phyloP scores from a whole-genome alignment of 1,140 invertebrate genomes.

The Neodiprion pinetum region DNA sequence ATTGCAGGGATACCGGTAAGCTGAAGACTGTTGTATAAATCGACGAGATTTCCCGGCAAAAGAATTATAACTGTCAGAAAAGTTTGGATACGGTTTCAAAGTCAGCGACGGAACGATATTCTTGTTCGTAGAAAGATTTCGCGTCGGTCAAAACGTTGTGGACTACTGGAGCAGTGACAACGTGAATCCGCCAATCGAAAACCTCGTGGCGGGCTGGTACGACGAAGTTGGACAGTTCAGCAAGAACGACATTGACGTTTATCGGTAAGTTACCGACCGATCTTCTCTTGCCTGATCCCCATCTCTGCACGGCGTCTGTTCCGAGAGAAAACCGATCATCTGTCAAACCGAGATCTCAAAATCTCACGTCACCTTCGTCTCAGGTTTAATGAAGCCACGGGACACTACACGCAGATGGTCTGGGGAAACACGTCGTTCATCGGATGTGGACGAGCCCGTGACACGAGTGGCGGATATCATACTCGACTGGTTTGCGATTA shows the following conservation, averaged over 20 bases:
- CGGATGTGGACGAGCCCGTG: slow-evolving; percentile 43
- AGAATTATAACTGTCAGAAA: too few species aligned
- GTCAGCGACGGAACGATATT: too few species aligned
- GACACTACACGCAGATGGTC: slow-evolving; percentile 58
- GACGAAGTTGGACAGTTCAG: slow-evolving; percentile 40
- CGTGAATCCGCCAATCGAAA: slow-evolving; percentile 38
- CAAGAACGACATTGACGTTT: slow-evolving; percentile 13
- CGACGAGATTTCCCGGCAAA: too few species aligned
- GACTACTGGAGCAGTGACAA: neutral
- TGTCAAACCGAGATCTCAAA: neutral
- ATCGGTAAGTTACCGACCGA: neutral
- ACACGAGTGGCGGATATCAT: neutral
- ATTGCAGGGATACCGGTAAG: neutral
- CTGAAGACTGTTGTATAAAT: neutral
- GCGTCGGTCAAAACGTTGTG: slow-evolving; percentile 51
- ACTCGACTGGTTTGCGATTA: slow-evolving; percentile 55
- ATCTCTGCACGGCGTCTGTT: too few species aligned
- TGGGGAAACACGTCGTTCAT: slow-evolving; percentile 57
- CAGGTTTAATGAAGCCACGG: slow-evolving; percentile 32
- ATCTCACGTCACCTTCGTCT: neutral
- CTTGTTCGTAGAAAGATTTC: slow-evolving; percentile 32
- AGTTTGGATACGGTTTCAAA: too few species aligned
- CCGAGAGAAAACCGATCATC: neutral
- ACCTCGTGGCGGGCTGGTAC: slow-evolving; percentile 47
- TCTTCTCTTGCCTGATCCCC: too few species aligned